Base-by-base conservation (phyloP, 2,113 vertebrate genomes). In the Eonycteris spelaea region DNA sequence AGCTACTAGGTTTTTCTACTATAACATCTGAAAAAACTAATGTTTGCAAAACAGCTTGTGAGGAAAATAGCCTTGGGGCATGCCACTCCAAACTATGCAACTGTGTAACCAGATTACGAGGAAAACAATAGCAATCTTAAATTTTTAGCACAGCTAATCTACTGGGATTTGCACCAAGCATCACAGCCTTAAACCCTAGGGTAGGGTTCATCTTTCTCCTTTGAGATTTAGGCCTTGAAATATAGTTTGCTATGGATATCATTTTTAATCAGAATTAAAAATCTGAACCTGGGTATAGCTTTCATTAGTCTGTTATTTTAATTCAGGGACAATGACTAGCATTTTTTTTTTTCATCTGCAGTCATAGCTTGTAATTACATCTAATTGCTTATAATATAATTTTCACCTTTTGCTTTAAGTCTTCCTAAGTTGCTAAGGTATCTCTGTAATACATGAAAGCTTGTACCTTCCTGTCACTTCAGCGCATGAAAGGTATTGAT, bases 181-280 rank as follows among this genome's bases (percentile, higher is more conserved):
- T 63, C 19, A 12, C 3, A 73, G 13, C 70, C 30, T 13, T 83
- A 71, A 88, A 16, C 22, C 12, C 68, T 21, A 40, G 45, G 45
- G 3, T 26, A 40, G 45, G 2, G 26, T 22, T 91, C 14, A 11
- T 79, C 8, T 26, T 85, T 63, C 35, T 80, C 11, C 19, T 48
- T 84, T 55, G 59, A 28, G 43, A 38, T 43, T 84, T 33, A 59
- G 71, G 63, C 10, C 9, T 38, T 82, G 33, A 33, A 71, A 38
- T 40, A 68, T 16, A 51, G 35, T 40, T 92, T 57, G 8, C 21
- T 63, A 57, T 53, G 51, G 18, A 18, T 90, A 35, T 57, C 45
- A 53, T 87, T 88, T 84, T 85, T 83, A 85, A 85, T 93, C n/a
- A 94, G 38, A 73, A 84, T 59, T 65, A 40, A 77, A 77, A 83